phyloP scores from a whole-genome alignment of 2,113 vertebrate genomes.

The Ursus arctos region DNA sequence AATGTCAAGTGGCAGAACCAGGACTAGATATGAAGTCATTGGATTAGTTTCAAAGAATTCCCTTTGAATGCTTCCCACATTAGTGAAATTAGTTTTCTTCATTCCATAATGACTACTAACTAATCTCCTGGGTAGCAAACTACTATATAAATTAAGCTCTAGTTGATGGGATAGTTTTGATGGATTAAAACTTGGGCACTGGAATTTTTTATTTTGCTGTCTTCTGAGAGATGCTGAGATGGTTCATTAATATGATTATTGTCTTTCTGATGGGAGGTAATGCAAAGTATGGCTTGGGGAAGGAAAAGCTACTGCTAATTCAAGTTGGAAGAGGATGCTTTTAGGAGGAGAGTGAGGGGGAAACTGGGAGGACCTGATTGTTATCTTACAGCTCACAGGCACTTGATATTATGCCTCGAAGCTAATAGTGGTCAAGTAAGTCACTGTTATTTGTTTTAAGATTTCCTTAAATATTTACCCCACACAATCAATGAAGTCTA shows the following conservation, averaged over 20 bases:
- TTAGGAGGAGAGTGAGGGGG: constrained; percentile 3
- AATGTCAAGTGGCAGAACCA: not conserved
- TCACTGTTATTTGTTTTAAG: constrained; percentile 56
- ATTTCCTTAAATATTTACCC: constrained; percentile 65
- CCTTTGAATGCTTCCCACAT: not conserved
- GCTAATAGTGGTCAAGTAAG: not conserved
- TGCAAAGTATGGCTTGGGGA: not conserved
- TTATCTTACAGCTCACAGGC: constrained; percentile 16
- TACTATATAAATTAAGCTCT: constrained; percentile 1
- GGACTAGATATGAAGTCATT: not conserved
- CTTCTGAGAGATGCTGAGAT: not conserved
- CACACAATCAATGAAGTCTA: constrained; percentile 46
- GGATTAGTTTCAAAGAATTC: constrained; percentile 42
- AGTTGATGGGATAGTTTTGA: not conserved
- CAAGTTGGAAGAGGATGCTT: not conserved
- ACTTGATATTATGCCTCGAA: not conserved
- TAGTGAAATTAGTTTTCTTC: constrained; percentile 66
- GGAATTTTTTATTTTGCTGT: constrained; percentile 38
- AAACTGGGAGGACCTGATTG: not conserved
- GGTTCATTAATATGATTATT: constrained; percentile 38
- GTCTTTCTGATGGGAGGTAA: not conserved
- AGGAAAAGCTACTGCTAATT: not conserved
- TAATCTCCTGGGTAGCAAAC: constrained; percentile 22
- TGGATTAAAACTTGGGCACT: constrained; percentile 31
- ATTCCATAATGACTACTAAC: not conserved